Evolutionary conservation across 2,113 vertebrate species (phyloP).

Genomic region (Gasterosteus nipponicus): DNA sequence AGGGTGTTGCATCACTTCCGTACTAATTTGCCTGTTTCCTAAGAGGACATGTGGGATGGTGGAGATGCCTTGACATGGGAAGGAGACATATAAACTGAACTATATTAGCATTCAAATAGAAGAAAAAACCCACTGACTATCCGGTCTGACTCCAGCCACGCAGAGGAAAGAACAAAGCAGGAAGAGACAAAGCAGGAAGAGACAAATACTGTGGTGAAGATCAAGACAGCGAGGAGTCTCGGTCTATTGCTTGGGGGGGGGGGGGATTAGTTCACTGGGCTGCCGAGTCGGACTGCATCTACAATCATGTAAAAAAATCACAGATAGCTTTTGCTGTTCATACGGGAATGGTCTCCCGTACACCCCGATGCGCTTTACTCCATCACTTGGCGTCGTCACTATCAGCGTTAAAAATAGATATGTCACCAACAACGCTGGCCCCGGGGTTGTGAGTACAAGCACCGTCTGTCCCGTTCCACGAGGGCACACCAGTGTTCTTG

Average conservation of each 20-base stretch:
- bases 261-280: constrained; percentile 36
- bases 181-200: constrained; percentile 37
- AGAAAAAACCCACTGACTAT: constrained; percentile 38
- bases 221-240: constrained; percentile 27
- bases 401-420: constrained; percentile 60
- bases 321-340: constrained; percentile 59
- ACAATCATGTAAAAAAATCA: constrained; percentile 49
- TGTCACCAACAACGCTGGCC: constrained; percentile 42
- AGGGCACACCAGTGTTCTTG: constrained; percentile 47
- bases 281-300: constrained; percentile 33
- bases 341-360: constrained; percentile 27
- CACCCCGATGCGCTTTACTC: constrained; percentile 39
- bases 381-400: constrained; percentile 59
- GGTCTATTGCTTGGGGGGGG: constrained; percentile 22
- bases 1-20: neutral
- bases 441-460: constrained; percentile 57
- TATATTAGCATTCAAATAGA: constrained; percentile 62
- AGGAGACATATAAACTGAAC: constrained; percentile 39
- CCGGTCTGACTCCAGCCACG: constrained; percentile 23
- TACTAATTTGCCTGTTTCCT: constrained; percentile 17
- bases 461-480: constrained; percentile 47
- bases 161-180: constrained; percentile 43
- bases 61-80: constrained; percentile 49
- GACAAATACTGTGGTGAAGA: constrained; percentile 39
- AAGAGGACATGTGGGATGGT: constrained; percentile 24